A percentile compares a stretch with the other conserved stretches of the same genome.
phyloP scores from a whole-genome alignment of 2,797 vertebrate genomes.

The Microcaecilia unicolor region DNA sequence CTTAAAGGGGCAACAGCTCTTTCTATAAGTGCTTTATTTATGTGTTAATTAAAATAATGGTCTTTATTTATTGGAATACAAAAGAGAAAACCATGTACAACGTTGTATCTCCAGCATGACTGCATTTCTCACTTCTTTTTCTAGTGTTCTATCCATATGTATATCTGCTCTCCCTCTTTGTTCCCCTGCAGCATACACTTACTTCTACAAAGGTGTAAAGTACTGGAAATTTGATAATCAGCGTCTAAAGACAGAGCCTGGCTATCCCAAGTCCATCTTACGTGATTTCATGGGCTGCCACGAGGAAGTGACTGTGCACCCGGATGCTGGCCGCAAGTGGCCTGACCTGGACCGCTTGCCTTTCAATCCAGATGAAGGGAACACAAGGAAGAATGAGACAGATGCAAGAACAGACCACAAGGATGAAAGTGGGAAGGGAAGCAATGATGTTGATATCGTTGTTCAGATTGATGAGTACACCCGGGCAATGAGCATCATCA shows the following conservation, averaged over 20 bases:
- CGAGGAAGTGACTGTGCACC: constrained; percentile 43
- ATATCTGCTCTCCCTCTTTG: no score
- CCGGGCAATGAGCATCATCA: constrained; percentile 72
- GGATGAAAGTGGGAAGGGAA: background rate
- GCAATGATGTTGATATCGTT: constrained; percentile 69
- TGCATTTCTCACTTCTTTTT: no score
- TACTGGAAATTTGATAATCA: constrained; percentile 94
- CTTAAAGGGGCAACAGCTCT: no score
- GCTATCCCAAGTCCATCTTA: constrained; percentile 88
- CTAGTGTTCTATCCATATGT: no score
- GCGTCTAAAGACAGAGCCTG: constrained; percentile 69
- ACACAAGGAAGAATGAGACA: background rate
- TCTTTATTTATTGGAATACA: no score
- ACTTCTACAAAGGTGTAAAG: constrained; percentile 85
- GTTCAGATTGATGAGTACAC: constrained; percentile 75
- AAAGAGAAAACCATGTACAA: no score
- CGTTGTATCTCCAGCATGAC: no score
- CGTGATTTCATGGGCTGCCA: constrained; percentile 91
- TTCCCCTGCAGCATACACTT: constrained; percentile 69
- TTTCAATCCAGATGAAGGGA: constrained; percentile 57
- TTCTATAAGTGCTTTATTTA: no score
- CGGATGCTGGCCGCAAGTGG: constrained; percentile 51
- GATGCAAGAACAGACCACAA: background rate
- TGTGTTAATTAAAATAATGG: no score
- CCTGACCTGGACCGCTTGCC: constrained; percentile 54